Base-by-base conservation (phyloP, 1,140 invertebrate genomes). In the Saxidomus purpurata region DNA sequence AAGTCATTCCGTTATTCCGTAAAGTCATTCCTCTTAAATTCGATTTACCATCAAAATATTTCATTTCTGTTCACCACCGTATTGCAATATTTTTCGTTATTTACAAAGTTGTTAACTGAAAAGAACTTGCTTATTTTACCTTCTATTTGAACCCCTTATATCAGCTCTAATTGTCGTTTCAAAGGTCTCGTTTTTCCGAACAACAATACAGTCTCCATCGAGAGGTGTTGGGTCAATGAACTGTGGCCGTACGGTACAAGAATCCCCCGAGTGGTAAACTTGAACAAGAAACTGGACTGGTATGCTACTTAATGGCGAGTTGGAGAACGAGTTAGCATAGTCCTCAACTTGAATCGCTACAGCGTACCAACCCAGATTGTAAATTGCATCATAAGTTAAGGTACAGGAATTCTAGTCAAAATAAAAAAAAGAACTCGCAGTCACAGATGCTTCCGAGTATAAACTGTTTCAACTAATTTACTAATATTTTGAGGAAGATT, bases 281-380 rank as follows among this genome's bases (percentile, higher is more conserved):
- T 88, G 34, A 0, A 86, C 47, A 19, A 90, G 71, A 36, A 90
- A 90, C 40, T 90, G 89, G 3, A 90, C 49, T 31, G 89, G 59
- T 13, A 90, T 55, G 28, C 89, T 90, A 31, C 89, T 90, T 15
- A 90, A n/a, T 11, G 89, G 74, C 8, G 28, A 36, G 17, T 15
- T 85, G 1, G 49, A 9, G 19, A 61, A 55, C 0, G 11, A 8
- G 19, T 38, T 9, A n/a, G 55, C 31, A 43, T 85, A 90, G 28
- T 90, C 89, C 52, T 90, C 89, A 76, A 90, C 79, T 47, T 90
- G 89, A 38, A 90, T 80, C 1, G 89, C 89, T 40, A 81, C 83
- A n/a, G 83, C 81, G 28, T 85, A 90, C 82, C 83, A 90, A 0
- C 89, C 89, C 0, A 34, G 49, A 28, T 22, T 22, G 40, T 69